Conservation (phyloP, 2,113 vertebrate genomes). For the Urocolius indicus region DNA sequence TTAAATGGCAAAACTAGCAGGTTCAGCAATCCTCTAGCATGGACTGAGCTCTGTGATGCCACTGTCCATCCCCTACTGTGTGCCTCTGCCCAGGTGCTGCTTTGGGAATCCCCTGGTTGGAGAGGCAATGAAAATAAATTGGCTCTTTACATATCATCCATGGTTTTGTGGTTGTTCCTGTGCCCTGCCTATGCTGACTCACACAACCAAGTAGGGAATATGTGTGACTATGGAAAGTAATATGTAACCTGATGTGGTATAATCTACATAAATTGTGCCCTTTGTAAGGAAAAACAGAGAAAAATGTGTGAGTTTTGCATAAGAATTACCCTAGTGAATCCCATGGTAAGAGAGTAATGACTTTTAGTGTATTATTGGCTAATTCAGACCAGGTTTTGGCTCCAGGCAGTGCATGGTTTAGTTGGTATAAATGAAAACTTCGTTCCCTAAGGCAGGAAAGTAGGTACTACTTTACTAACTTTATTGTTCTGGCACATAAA, state of each 20-base stretch:
- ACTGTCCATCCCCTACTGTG: accelerated
- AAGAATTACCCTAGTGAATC: background rate
- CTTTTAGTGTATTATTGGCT: background rate
- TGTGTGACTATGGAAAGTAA: background rate
- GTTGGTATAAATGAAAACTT: background rate
- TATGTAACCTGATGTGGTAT: background rate
- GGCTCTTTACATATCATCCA: background rate
- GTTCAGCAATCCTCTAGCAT: accelerated
- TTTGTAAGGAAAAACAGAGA: background rate
- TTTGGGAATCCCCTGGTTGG: accelerated
- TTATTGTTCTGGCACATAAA: background rate
- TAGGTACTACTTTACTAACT: background rate
- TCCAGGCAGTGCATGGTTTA: background rate
- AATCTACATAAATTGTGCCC: background rate
- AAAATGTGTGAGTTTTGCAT: accelerated
- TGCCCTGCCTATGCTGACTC: background rate
- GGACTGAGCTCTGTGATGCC: background rate
- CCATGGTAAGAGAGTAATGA: background rate
- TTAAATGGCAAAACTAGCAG: background rate
- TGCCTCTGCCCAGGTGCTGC: background rate
- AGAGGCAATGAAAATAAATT: background rate
- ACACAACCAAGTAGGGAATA: background rate
- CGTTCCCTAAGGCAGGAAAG: background rate
- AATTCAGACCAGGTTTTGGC: background rate
- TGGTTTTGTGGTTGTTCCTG: background rate